Conservation (phyloP, 1,140 invertebrate genomes). For the Rhagoletis pomonella region DNA sequence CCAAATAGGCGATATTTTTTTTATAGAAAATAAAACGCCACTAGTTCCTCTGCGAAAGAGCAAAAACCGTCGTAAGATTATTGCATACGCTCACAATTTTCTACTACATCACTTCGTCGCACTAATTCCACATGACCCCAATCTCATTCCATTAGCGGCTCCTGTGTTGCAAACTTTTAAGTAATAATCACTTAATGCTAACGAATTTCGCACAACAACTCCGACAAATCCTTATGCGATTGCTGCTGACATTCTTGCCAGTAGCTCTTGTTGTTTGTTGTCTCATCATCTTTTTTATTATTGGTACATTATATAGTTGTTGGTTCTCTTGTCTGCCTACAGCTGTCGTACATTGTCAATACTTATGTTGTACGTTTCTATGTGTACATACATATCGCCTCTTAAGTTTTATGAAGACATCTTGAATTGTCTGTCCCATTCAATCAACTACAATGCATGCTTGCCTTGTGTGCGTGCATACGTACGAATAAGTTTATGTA, state of each 20-base stretch:
- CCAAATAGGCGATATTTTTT: no score
- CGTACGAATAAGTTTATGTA: neutral
- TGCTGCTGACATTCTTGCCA: constrained; percentile 6
- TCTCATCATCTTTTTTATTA: neutral
- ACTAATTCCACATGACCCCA: no score
- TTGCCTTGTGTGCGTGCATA: neutral
- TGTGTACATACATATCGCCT: neutral
- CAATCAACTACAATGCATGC: neutral
- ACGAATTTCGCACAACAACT: neutral
- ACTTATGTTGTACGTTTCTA: neutral
- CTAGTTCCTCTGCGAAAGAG: neutral
- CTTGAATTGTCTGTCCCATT: neutral
- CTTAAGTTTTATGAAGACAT: neutral
- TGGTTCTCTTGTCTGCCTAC: neutral
- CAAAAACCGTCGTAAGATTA: neutral
- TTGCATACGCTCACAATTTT: no score
- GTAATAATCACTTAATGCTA: no score
- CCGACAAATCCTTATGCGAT: neutral
- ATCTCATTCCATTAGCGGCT: no score
- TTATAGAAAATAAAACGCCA: no score
- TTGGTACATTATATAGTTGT: neutral
- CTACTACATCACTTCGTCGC: no score
- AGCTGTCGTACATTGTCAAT: neutral
- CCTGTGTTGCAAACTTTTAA: no score
- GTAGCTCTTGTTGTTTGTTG: neutral